These are phyloP conservation scores for Tichodroma muraria DNA, from an alignment of 2,113 vertebrate genomes.

Conservation along the genomic window DNA sequence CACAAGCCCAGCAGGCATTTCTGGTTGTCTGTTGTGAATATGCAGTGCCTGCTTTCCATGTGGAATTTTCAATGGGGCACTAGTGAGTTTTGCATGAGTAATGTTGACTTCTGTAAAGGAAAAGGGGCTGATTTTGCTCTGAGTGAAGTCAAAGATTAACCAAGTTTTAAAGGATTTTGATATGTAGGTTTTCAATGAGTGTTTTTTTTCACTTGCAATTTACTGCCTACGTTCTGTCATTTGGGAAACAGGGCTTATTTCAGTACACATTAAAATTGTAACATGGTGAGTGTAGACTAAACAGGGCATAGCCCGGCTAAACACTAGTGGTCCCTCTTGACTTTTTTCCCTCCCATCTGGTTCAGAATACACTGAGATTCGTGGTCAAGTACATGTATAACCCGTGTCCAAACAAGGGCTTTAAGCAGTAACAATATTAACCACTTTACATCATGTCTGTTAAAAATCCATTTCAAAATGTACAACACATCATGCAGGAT, in stretches of 20 bases:
- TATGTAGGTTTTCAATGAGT: neutral
- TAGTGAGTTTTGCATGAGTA: neutral
- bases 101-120: neutral
- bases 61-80: neutral
- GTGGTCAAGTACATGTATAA: neutral
- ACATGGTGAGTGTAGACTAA: neutral
- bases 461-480: neutral
- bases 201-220: neutral
- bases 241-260: neutral
- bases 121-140: neutral
- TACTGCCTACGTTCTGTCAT: neutral
- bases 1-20: neutral
- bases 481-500: neutral
- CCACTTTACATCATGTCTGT: neutral
- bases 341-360: neutral
- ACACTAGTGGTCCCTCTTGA: neutral
- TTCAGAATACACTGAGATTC: neutral
- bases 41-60: neutral
- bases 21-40: neutral
- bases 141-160: neutral
- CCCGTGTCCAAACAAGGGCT: neutral
- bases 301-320: neutral
- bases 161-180: neutral
- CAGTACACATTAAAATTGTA: neutral
- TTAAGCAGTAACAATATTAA: neutral